Base-by-base conservation (phyloP, 2,113 vertebrate species). In the Noturus placidus region DNA sequence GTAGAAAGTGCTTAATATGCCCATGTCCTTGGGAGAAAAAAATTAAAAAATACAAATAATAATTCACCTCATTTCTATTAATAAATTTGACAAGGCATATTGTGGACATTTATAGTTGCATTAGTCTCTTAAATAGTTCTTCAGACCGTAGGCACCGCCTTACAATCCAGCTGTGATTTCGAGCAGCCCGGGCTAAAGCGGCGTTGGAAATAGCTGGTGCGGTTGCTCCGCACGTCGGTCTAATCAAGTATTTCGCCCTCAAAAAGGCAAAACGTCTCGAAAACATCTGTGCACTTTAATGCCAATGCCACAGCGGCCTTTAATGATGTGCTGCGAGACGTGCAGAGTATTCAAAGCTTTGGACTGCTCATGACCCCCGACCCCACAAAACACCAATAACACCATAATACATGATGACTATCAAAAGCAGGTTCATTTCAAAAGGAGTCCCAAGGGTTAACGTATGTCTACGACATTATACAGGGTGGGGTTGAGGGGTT, bases 171-270 rank as follows among this genome's bases (percentile, higher is more conserved):
- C 25, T 11, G 52, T 22, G 27, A 30, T 83, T 85, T 38, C 79
- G 80, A 87, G 50, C 6, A 14, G 70, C 14, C 74, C n/a, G 9
- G 54, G 74, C 85, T 83, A 59, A 30, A 17, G 46, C 35, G 54
- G 30, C 52, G 7, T 50, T 87, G 70, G 89, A 90, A 89, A 87
- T 87, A 92, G 38, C 25, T 59, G n/a, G 1, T 81, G 87, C 52
- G 87, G 82, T 88, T 88, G 46, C 79, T 82, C 38, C 50, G 27
- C 83, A 50, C 76, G 69, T 30, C 27, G 8, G 65, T 84, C 72
- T 88, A 90, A 90, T 91, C 78, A 86, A 80, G 70, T 86, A 52
- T 84, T 87, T 81, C 59, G 42, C 88, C 65, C 86, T 80, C 80
- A 70, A 89, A 86, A 89, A 79, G 80, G 82, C 87, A 78, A 89